Evolutionary conservation across 2,797 vertebrate species (phyloP), one percentile per base, ranked within the genome.

Genomic region (Tinamus major): DNA sequence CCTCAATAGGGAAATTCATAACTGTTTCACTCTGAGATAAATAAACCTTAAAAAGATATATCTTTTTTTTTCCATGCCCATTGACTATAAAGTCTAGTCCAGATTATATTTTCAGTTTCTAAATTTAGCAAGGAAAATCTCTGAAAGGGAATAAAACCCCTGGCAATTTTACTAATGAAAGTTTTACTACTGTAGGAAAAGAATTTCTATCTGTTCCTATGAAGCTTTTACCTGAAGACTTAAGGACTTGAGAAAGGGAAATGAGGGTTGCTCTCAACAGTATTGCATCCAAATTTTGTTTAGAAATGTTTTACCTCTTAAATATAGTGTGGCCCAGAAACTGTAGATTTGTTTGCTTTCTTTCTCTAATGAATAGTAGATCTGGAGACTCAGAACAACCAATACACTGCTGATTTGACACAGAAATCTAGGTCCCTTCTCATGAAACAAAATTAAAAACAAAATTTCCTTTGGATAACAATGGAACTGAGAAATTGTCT

Each of bases 321-420:
- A 91, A 83, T 41, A 20, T 9, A n/a, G 3, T 13, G 8, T 71
- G 16, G 35, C 23, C 6, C 23, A 75, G 67, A 84, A 56, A 11
- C 5, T 69, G 6, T 12, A 33, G 0, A 0, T 39, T 19, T 6
- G 0, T 72, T 51, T 80, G 13, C 62, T 85, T 75, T 78, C 27
- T 31, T 61, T 71, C n/a, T 74, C 74, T 70, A 82, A 71, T 31
- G 19, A 85, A 64, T 44, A 10, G 10, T 48, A 13, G 6, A 19
- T 70, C 24, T 75, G 37, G 35, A 68, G 35, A 53, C 13, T 71
- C 35, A 33, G 7, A 76, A 12, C 2, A 5, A 83, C 27, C 9
- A 51, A 16, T 23, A 31, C 33, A 62, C 33, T 18, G 5, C 31
- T 75, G 29, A 79, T 92, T 83, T 86, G 24, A 85, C 33, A 55